Percentiles rank a stretch among this genome's conserved stretches.
Conservation (phyloP, 2,888 invertebrate species). For the Neocrepidodera transversa region DNA sequence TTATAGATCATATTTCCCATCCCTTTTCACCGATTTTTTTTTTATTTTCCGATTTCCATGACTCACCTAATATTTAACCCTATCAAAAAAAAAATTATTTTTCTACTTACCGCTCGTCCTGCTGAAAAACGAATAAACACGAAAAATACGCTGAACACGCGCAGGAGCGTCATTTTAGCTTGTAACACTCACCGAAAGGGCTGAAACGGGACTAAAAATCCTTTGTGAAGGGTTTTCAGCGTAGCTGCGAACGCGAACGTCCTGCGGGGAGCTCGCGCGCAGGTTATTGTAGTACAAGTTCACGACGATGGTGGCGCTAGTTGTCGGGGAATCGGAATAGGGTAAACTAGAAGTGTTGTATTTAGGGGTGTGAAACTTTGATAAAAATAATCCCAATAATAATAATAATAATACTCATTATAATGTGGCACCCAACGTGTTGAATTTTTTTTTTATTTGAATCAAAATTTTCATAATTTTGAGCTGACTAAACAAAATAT, state of each 20-base stretch:
- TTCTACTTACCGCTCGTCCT: conserved; percentile 33
- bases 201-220: background rate
- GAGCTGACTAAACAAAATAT: too few species aligned
- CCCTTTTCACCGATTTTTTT: conserved; percentile 1
- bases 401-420: too few species aligned
- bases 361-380: background rate
- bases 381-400: too few species aligned
- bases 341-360: background rate
- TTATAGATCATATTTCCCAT: conserved; percentile 4
- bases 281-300: background rate
- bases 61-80: background rate
- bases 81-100: background rate
- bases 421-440: too few species aligned
- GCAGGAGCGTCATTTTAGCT: background rate
- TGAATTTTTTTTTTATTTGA: too few species aligned
- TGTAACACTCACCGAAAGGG: background rate
- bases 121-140: conserved; percentile 32
- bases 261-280: conserved; percentile 6
- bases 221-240: conserved; percentile 12
- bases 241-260: conserved; percentile 5
- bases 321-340: background rate
- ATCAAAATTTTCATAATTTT: too few species aligned
- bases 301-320: conserved; percentile 12
- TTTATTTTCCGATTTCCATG: conserved; percentile 2
- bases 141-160: conserved; percentile 14